A percentile compares a stretch with the other conserved stretches of the same genome.
Evolutionary conservation across 2,888 invertebrate genomes (phyloP).

Genomic region (Ectemnius cavifrons): DNA sequence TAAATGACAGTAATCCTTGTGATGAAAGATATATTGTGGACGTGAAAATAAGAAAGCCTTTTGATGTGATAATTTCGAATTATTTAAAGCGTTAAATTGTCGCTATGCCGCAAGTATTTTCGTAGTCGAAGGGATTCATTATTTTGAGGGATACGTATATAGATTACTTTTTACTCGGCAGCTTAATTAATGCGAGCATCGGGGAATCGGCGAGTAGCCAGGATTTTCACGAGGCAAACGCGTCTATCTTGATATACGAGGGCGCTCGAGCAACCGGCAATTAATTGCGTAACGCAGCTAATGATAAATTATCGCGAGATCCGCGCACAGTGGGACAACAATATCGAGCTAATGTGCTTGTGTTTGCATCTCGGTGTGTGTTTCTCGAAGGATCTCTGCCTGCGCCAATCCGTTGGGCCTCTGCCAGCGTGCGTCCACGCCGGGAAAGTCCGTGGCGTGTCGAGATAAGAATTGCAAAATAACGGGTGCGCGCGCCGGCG

Average conservation of each 20-base stretch:
- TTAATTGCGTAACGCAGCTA: slow-evolving; percentile 56
- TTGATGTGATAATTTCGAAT: too few species aligned
- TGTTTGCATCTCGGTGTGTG: not conserved
- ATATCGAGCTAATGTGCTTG: slow-evolving; percentile 26
- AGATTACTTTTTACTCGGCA: too few species aligned
- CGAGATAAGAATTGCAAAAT: slow-evolving; percentile 31
- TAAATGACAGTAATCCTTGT: too few species aligned
- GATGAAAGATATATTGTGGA: too few species aligned
- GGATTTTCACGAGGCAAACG: slow-evolving; percentile 30
- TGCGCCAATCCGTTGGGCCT: not conserved
- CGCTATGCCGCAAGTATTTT: too few species aligned
- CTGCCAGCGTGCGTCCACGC: slow-evolving; percentile 1
- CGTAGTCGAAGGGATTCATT: too few species aligned
- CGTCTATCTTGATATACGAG: slow-evolving; percentile 3
- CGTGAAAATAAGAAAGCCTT: too few species aligned
- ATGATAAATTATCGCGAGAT: slow-evolving; percentile 58
- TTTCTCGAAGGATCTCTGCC: not conserved
- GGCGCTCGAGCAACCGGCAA: slow-evolving; percentile 44
- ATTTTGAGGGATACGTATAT: too few species aligned
- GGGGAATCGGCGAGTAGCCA: slow-evolving; percentile 34
- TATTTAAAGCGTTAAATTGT: too few species aligned
- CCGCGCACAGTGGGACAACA: slow-evolving; percentile 38
- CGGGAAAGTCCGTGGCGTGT: slow-evolving; percentile 24
- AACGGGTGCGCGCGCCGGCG: slow-evolving; percentile 17
- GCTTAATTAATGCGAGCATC: too few species aligned